Base-by-base conservation (phyloP, 2,888 invertebrate genomes). In the Acrocyrtus sp. region DNA sequence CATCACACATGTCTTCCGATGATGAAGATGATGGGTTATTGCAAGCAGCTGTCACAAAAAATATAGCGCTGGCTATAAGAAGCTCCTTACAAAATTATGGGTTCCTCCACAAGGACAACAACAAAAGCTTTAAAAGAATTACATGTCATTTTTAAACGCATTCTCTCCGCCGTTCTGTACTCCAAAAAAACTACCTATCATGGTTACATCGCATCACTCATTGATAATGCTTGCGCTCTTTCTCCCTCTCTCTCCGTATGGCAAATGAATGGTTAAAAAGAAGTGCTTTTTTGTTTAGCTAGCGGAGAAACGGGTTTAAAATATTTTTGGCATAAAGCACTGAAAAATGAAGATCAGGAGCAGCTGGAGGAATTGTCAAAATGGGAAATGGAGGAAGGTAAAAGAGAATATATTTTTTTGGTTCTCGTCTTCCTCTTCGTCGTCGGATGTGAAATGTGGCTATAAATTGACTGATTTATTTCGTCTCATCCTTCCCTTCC, bases 391-490 rank as follows among this genome's bases (percentile, higher is more conserved):
- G 48, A 29, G 34, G 10, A 29, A 48, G 48, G 29, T 48, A 60
- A 48, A n/a, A n/a, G n/a, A n/a, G n/a, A n/a, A n/a, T n/a, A n/a
- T n/a, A n/a, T n/a, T n/a, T 51, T 62, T 62, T 34, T 62, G 34
- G 34, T 34, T n/a, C n/a, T n/a, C 34, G 34, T 34, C 34, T 8
- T 12, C 34, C 6, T 34, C 34, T 5, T 34, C 34, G 5, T 51
- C 27, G 63, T 72, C 70, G 70, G 70, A 72, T 72, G 72, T 72
- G 72, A 72, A 72, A 72, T 72, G 72, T 72, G 72, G 72, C 72
- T 66, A 61, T 72, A 72, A 72, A 72, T 72, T 72, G 72, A 72
- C 72, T 72, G 72, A 72, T 72, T 72, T 72, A 72, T 72, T 62
- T 72, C 61, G 53, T 58, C 51, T 65, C 34, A 8, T 34, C 34